Conservation (phyloP, 2,113 vertebrate genomes). For the Sakesphorus luctuosus region DNA sequence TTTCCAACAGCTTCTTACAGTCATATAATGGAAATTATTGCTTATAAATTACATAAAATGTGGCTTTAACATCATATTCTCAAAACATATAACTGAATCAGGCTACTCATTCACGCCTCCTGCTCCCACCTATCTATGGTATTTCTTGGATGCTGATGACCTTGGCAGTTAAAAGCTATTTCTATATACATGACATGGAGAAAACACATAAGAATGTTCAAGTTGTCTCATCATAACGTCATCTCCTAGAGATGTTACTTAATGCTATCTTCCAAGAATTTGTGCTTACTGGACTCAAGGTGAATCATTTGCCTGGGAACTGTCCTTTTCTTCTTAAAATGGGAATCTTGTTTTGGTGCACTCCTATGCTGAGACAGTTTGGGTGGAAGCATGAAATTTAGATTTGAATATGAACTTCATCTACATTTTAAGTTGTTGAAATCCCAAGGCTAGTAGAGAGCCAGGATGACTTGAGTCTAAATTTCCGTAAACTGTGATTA, state of each 20-base stretch:
- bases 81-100: background rate
- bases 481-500: background rate
- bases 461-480: background rate
- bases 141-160: constrained; percentile 7
- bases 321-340: background rate
- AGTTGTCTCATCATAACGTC: constrained; percentile 21
- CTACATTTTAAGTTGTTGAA: constrained; percentile 23
- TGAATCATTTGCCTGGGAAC: constrained; percentile 44
- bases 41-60: background rate
- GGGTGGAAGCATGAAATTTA: background rate
- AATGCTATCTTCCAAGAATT: constrained; percentile 1
- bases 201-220: background rate
- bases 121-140: constrained; percentile 16
- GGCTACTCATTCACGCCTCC: background rate
- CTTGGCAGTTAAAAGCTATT: constrained; percentile 15
- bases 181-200: background rate
- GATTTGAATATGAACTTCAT: constrained; percentile 8
- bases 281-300: background rate
- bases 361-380: background rate
- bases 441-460: background rate
- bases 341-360: background rate
- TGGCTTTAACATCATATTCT: background rate
- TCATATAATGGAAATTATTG: background rate
- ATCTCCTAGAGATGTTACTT: background rate
- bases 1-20: background rate